A percentile compares a stretch with the other conserved stretches of the same genome.
phyloP scores from a whole-genome alignment of 35 echinoderm and acorn worm species.

The Anneissia japonica region DNA sequence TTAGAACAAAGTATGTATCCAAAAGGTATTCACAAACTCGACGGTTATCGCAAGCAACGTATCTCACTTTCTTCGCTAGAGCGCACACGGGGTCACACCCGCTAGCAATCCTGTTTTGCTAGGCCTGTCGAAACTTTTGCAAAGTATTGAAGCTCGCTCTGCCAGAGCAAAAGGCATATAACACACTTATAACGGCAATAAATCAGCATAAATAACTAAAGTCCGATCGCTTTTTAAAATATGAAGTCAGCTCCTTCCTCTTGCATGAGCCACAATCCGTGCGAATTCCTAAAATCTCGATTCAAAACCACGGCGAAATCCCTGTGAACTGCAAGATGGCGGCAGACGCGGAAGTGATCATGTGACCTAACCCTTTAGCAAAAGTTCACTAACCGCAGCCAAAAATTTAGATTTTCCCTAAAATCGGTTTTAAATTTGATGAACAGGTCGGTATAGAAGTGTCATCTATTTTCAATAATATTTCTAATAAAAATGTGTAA shows the following conservation, averaged over 20 bases:
- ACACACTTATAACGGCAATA: background rate
- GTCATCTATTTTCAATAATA: too few species aligned
- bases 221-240: background rate
- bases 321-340: background rate
- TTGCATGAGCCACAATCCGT: background rate
- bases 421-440: too few species aligned
- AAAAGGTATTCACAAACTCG: background rate
- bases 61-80: background rate
- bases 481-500: too few species aligned
- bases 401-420: background rate
- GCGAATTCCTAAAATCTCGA: background rate
- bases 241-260: background rate
- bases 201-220: background rate
- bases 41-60: background rate
- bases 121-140: background rate
- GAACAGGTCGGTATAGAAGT: too few species aligned
- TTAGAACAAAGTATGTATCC: background rate
- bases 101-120: background rate
- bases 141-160: background rate
- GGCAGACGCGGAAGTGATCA: background rate
- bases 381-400: background rate
- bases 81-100: background rate
- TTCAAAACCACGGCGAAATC: background rate
- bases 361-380: background rate
- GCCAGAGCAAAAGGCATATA: background rate